Base-by-base conservation (phyloP, 2,888 invertebrate species). In the Pimpla rufipes region DNA sequence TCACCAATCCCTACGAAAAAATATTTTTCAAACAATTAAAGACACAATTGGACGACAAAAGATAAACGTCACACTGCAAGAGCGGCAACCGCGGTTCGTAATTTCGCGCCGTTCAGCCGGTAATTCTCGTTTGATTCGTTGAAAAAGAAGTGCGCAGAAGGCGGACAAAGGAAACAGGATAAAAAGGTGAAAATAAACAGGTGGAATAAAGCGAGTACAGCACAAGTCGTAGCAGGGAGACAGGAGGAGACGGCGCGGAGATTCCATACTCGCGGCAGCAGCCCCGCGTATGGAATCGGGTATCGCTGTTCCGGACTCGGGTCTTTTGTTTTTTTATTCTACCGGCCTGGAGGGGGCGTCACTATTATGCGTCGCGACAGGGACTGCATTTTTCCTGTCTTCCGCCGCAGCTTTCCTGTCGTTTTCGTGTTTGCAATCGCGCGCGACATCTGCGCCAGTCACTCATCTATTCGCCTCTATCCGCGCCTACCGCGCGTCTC, bases 351-450 rank as follows among this genome's bases (percentile, higher is more conserved):
- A 62, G 18, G 21, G 67, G 62, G 76, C 40, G 55, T n/a, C n/a
- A n/a, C 73, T 80, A 80, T 80, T 80, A 70, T 50, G 67, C 66
- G 37, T 18, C 13, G 42, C 37, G 40, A 40, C 42, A 42, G 42
- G n/a, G 11, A 18, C 18, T 35, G 16, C 45, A 75, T 83, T 76
- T 83, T 73, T 67, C 23, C 23, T 55, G 6, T 35, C 59, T 35
- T 67, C 67, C 42, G 42, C 45, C 66, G 16, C 45, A 57, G 40
- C n/a, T 52, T 16, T 52, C 18, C 13, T 67, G 71, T 73, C 67
- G 71, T 67, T 77, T 62, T 82, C 50, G 62, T 74, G 42, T 55
- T 78, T 74, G 45, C 23, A 73, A 37, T 62, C 13, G 16, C 52
- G 29, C 52, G 62, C 66, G 64, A 42, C 50, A 40, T 67, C 29